Percentiles rank a stretch among this genome's conserved stretches.
phyloP scores from a whole-genome alignment of 2,888 invertebrate genomes.

The Hoplodrina ambigua region DNA sequence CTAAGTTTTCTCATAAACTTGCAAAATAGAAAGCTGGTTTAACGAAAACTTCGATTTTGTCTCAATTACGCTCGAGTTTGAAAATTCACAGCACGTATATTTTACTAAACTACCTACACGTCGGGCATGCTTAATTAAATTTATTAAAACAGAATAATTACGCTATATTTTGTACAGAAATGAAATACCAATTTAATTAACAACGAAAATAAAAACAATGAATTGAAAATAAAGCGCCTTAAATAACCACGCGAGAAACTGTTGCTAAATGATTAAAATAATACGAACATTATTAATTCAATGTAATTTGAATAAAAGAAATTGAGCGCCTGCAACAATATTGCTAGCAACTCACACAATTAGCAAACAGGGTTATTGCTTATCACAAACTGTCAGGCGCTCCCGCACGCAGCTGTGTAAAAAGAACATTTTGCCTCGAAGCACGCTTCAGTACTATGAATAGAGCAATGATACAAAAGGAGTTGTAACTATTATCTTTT shows the following conservation, averaged over 20 bases:
- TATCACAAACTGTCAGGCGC: slow-evolving; percentile 76
- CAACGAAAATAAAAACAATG: background rate
- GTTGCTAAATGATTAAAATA: slow-evolving; percentile 10
- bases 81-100: slow-evolving; percentile 1
- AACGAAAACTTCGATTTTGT: slow-evolving; percentile 16
- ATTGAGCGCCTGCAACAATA: slow-evolving; percentile 50
- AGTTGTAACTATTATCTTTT: slow-evolving; percentile 50
- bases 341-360: slow-evolving; percentile 66
- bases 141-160: background rate
- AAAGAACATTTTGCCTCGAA: slow-evolving; percentile 57
- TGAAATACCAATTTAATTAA: background rate
- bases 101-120: background rate
- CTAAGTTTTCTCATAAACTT: slow-evolving; percentile 40
- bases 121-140: too few species aligned
- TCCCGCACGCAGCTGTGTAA: slow-evolving; percentile 52
- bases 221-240: slow-evolving; percentile 1
- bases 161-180: background rate
- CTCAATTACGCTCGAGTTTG: background rate
- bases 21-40: slow-evolving; percentile 17
- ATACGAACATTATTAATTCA: background rate
- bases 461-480: slow-evolving; percentile 55
- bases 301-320: slow-evolving; percentile 11
- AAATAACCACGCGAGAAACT: background rate
- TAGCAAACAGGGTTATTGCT: slow-evolving; percentile 66
- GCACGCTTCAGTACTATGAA: slow-evolving; percentile 51